Evolutionary conservation across 2,888 invertebrate species (phyloP).

Genomic region (Leucophenga montana): DNA sequence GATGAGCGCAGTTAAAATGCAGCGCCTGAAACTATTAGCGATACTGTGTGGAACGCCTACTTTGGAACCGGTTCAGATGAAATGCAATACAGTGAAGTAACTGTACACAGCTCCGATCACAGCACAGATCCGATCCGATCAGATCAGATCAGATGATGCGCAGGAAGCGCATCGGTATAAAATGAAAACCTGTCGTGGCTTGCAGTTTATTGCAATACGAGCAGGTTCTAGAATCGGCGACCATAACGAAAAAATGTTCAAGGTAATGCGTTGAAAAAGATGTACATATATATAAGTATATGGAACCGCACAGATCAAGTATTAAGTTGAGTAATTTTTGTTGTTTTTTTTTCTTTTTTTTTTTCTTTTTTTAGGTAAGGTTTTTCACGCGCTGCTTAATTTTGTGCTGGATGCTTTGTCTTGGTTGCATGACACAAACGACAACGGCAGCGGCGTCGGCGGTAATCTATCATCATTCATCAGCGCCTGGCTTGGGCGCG

Average conservation of each 20-base stretch:
- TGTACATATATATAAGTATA: neutral
- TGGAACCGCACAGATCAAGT: neutral
- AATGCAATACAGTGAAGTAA: slow-evolving; percentile 35
- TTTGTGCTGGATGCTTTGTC: slow-evolving; percentile 22
- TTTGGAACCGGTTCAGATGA: slow-evolving; percentile 5
- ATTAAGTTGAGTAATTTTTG: neutral
- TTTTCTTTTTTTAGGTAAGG: neutral
- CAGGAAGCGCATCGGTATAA: slow-evolving; percentile 35
- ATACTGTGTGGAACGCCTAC: too few relatives aligned
- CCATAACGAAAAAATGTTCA: slow-evolving; percentile 36
- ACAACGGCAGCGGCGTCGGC: too few relatives aligned
- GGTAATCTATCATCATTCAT: slow-evolving; percentile 40
- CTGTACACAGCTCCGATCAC: slow-evolving; percentile 37
- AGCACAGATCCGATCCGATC: too few relatives aligned
- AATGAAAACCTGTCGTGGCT: slow-evolving; percentile 36
- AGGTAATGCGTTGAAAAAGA: slow-evolving; percentile 37
- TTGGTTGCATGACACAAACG: slow-evolving; percentile 2
- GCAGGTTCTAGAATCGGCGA: slow-evolving; percentile 8
- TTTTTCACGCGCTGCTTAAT: slow-evolving; percentile 10
- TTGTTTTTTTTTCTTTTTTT: neutral
- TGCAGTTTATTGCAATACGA: slow-evolving; percentile 46
- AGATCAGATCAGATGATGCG: slow-evolving; percentile 5
- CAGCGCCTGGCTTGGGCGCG: slow-evolving; percentile 28
- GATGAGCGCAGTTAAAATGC: too few relatives aligned
- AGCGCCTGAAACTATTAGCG: neutral